Conservation (phyloP, 1,140 invertebrate species). For the Cydia pomonella region DNA sequence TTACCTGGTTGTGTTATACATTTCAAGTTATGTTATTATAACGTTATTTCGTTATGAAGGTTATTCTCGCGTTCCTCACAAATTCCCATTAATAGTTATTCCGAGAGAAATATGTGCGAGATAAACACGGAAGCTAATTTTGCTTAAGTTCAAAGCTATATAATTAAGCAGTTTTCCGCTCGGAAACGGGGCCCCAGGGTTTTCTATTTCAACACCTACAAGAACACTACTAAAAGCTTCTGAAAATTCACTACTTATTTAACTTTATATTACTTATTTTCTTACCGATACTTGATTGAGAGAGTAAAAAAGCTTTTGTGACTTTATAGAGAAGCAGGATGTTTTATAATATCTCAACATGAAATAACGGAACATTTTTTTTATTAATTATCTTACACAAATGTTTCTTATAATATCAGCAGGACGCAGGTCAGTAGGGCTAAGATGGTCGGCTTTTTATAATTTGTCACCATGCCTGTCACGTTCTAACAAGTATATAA, state of each 20-base stretch:
- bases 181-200: constrained; percentile 26
- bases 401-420: no score
- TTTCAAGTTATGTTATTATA: neutral
- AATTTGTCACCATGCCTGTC: no score
- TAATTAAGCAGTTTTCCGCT: constrained; percentile 29
- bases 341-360: no score
- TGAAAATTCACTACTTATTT: constrained; percentile 19
- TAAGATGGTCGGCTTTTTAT: no score
- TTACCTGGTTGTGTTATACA: no score
- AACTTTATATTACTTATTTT: neutral
- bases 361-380: no score
- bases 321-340: neutral
- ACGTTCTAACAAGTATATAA: no score
- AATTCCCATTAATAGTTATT: constrained; percentile 18
- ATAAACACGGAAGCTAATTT: constrained; percentile 26
- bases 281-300: neutral
- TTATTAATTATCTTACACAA: no score
- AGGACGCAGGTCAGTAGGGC: no score
- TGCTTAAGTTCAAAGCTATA: constrained; percentile 23
- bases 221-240: constrained; percentile 24
- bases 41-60: neutral
- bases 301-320: neutral
- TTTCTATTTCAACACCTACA: constrained; percentile 28
- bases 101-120: neutral
- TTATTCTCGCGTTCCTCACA: neutral